These are phyloP conservation scores for Podarcis cretensis DNA, from an alignment of 2,113 vertebrate species.

Conservation along the genomic window DNA sequence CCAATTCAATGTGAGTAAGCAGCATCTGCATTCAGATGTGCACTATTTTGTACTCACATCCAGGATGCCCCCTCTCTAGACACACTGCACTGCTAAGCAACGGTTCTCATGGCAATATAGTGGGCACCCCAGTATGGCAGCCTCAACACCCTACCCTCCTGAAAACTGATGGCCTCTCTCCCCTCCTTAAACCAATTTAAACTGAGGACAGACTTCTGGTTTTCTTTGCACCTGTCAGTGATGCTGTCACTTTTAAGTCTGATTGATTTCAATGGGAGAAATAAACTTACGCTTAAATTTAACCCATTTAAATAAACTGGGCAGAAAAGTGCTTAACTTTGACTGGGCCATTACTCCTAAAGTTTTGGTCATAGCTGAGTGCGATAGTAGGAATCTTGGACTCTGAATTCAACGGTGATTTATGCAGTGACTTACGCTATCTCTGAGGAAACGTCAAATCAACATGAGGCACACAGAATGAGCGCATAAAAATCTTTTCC, in stretches of 20 bases:
- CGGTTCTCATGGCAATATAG: too few species aligned
- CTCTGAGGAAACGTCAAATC: slow-evolving; percentile 2
- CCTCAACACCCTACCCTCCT: too few species aligned
- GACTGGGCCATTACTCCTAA: background rate
- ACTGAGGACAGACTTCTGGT: background rate
- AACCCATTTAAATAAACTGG: background rate
- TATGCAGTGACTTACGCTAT: background rate
- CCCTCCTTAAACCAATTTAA: background rate
- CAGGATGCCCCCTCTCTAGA: background rate
- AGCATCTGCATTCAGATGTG: background rate
- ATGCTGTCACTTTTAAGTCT: background rate
- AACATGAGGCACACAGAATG: background rate
- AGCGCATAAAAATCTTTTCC: slow-evolving; percentile 11
- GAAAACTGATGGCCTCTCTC: background rate
- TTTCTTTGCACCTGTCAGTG: background rate
- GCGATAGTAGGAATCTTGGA: background rate
- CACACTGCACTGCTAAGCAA: background rate
- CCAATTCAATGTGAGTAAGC: background rate
- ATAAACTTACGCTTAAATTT: background rate
- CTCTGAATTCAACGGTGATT: background rate
- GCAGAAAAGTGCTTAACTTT: background rate
- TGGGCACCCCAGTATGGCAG: background rate
- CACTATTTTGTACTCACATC: background rate
- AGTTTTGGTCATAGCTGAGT: background rate
- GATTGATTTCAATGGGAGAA: background rate